Conservation (phyloP, 2,113 vertebrate genomes). For the Nycticebus coucang region DNA sequence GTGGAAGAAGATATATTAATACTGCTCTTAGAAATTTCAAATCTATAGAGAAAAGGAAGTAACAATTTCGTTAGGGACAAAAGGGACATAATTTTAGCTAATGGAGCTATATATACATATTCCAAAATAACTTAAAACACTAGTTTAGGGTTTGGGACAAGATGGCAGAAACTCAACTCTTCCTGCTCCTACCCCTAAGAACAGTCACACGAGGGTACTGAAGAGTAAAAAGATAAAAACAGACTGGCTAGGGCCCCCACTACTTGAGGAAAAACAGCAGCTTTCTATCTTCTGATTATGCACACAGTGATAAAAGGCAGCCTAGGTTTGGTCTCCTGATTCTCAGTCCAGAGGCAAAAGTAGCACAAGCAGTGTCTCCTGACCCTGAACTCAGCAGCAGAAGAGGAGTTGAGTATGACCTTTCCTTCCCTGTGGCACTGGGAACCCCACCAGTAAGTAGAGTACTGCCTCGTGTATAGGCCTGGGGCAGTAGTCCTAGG, state of each 20-base stretch:
- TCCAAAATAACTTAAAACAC: conserved; percentile 36
- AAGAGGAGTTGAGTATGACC: neutral
- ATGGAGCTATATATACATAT: neutral
- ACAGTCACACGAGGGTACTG: neutral
- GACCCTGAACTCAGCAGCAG: neutral
- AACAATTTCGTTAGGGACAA: neutral
- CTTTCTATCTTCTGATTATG: neutral
- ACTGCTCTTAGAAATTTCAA: neutral
- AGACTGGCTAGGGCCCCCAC: neutral
- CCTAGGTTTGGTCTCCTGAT: neutral
- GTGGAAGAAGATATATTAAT: neutral
- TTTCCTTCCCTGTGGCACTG: neutral
- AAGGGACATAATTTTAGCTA: conserved; percentile 33
- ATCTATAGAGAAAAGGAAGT: conserved; percentile 36
- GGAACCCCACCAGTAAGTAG: neutral
- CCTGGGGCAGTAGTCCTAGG: neutral
- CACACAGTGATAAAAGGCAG: neutral
- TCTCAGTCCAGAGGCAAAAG: neutral
- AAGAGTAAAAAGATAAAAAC: conserved; percentile 36
- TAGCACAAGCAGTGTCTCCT: neutral
- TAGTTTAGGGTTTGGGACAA: conserved; percentile 35
- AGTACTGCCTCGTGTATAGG: neutral
- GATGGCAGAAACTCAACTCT: conserved; percentile 22
- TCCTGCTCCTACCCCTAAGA: neutral
- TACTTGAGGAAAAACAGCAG: neutral